Conservation (phyloP, 1,140 invertebrate species). For the Bombus picipes region DNA sequence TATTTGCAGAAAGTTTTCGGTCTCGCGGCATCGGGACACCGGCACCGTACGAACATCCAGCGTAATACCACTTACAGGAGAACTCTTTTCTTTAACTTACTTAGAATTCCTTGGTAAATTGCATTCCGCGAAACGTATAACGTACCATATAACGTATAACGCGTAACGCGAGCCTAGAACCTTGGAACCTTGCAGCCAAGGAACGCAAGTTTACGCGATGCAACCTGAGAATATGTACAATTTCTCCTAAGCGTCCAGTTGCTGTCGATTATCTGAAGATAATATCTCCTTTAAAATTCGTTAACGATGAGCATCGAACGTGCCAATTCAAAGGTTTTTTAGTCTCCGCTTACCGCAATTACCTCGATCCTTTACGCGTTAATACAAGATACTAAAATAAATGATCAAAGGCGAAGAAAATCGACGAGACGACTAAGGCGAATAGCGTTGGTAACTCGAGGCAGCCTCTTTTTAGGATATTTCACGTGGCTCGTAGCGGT, state of each 20-base stretch:
- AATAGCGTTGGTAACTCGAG: too few species aligned
- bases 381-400: too few species aligned
- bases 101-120: constrained; percentile 14
- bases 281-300: too few species aligned
- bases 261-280: too few species aligned
- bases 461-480: neutral
- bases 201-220: neutral
- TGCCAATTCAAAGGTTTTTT: neutral
- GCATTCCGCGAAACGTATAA: neutral
- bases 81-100: constrained; percentile 31
- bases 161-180: neutral
- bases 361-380: neutral
- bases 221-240: neutral
- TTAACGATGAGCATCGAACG: neutral
- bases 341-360: neutral
- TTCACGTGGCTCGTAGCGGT: neutral
- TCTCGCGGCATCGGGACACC: neutral
- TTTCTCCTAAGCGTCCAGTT: too few species aligned
- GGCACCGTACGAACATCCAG: neutral
- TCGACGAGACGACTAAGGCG: too few species aligned
- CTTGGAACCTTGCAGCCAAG: too few species aligned
- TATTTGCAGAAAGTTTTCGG: constrained; percentile 38
- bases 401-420: neutral
- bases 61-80: neutral
- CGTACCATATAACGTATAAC: too few species aligned